Evolutionary conservation across 2,797 vertebrate genomes (phyloP).

Genomic region (Dallia pectoralis): DNA sequence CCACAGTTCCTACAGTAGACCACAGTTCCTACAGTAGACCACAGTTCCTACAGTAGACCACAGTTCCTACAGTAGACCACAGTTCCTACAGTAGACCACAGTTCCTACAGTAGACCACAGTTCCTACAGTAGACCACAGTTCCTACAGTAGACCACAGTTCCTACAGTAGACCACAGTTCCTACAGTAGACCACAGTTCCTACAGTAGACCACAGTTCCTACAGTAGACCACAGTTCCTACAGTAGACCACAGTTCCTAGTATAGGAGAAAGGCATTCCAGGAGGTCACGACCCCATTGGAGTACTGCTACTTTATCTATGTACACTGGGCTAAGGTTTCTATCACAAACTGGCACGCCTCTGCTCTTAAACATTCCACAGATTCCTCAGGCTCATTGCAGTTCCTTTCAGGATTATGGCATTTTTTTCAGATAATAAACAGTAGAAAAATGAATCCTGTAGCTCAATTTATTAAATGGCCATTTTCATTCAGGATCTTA

Average conservation of each 20-base stretch:
- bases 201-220: background rate
- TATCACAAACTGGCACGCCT: constrained; percentile 15
- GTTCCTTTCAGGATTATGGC: constrained; percentile 29
- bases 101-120: no score
- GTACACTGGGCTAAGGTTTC: constrained; percentile 9
- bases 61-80: background rate
- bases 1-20: background rate
- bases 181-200: no score
- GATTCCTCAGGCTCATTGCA: constrained; percentile 46
- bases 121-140: background rate
- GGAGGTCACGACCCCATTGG: constrained; percentile 4
- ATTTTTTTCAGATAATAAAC: constrained; percentile 9
- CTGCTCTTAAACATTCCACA: constrained; percentile 49
- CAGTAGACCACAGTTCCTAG: background rate
- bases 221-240: no score
- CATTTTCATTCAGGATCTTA: no score
- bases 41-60: background rate
- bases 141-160: no score
- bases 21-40: background rate
- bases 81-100: background rate
- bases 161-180: background rate
- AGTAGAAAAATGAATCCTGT: constrained; percentile 41
- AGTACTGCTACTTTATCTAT: constrained; percentile 19
- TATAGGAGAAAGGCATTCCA: background rate
- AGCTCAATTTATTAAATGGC: constrained; percentile 21